Conservation (phyloP, 2,888 invertebrate species). For the Philhelius pedissequus region DNA sequence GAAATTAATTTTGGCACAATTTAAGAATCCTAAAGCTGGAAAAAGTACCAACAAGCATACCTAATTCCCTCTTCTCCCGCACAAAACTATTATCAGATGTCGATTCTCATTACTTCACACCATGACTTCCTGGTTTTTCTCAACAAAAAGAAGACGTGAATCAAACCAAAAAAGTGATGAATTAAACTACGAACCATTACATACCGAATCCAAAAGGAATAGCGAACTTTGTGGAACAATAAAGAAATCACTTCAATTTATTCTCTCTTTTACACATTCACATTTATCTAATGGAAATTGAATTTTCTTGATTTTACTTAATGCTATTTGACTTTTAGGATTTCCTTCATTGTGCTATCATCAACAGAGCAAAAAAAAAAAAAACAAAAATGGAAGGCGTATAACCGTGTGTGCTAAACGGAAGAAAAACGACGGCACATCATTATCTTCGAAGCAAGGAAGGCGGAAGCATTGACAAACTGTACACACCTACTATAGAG, state of each 20-base stretch:
- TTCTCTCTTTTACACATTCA: not conserved
- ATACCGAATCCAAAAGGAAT: constrained; percentile 39
- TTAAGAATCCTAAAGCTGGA: constrained; percentile 30
- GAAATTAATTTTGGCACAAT: not conserved
- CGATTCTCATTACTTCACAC: constrained; percentile 15
- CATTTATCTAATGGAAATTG: constrained; percentile 32
- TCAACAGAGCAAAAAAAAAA: not conserved
- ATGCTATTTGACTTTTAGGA: constrained; percentile 35
- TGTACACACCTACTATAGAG: constrained; percentile 15
- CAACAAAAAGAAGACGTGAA: not conserved
- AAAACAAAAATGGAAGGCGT: not conserved
- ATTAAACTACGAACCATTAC: constrained; percentile 7
- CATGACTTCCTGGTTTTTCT: constrained; percentile 45
- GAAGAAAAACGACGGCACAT: constrained; percentile 23
- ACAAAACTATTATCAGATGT: constrained; percentile 25
- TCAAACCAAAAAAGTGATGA: not conserved
- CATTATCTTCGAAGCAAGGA: constrained; percentile 41
- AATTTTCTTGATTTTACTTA: constrained; percentile 56
- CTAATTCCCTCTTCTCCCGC: not conserved
- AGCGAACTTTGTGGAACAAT: constrained; percentile 52
- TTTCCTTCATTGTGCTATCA: constrained; percentile 17
- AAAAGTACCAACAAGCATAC: not conserved
- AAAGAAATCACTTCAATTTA: constrained; percentile 41
- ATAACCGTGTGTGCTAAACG: constrained; percentile 12
- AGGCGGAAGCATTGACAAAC: constrained; percentile 50